Conservation (phyloP, 2,888 invertebrate species). For the Phlogophora meticulosa region DNA sequence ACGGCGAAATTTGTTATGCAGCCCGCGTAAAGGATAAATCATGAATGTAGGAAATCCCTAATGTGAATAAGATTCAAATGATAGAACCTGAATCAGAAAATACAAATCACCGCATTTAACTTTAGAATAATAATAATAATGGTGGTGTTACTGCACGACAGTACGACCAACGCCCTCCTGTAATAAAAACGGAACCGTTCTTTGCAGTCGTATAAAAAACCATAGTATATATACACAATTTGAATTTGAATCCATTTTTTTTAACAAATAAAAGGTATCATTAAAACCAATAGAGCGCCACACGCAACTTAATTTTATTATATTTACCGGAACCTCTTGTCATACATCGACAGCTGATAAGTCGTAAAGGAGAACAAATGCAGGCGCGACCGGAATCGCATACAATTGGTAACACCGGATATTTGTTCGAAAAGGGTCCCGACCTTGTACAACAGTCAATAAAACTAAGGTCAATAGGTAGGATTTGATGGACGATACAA, state of each 20-base stretch:
- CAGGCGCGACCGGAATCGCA: constrained; percentile 83
- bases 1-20: constrained; percentile 23
- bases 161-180: too few species aligned
- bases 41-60: constrained; percentile 43
- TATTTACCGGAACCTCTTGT: constrained; percentile 74
- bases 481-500: constrained; percentile 42
- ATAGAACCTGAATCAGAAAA: constrained; percentile 34
- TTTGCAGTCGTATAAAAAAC: too few species aligned
- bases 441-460: constrained; percentile 78
- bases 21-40: constrained; percentile 45
- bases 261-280: too few species aligned
- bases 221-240: too few species aligned
- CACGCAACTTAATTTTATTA: constrained; percentile 28
- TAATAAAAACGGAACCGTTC: too few species aligned
- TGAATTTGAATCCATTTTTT: too few species aligned
- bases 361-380: constrained; percentile 84
- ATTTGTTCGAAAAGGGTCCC: constrained; percentile 81
- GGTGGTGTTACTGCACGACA: constrained; percentile 2
- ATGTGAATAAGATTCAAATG: constrained; percentile 58
- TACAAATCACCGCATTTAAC: constrained; percentile 17
- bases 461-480: constrained; percentile 62
- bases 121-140: constrained; percentile 25
- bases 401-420: constrained; percentile 84
- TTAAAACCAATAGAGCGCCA: constrained; percentile 1
- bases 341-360: constrained; percentile 77